Base-by-base conservation (phyloP, 2,888 invertebrate genomes). In the Deilephila elpenor region DNA sequence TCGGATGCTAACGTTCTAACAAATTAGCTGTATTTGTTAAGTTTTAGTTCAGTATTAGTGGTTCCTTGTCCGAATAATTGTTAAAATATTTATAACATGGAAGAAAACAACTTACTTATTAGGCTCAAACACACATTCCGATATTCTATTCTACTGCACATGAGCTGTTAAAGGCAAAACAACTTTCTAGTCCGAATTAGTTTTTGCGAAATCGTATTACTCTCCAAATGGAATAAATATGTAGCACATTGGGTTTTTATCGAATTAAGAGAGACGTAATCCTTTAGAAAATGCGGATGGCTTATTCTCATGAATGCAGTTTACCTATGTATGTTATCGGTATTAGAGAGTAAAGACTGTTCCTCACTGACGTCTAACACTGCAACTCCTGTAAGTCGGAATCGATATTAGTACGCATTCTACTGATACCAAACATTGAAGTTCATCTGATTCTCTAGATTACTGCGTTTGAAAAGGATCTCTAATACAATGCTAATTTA, bases 151-250 rank as follows among this genome's bases (percentile, higher is more conserved):
- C 75, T 78, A 80, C 79, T 78, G 79, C 77, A 82, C 79, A 77
- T 73, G 74, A 60, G 70, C 78, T 78, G 20, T 74, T 79, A 78
- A 86, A 79, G 87, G 86, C 73, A 82, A 78, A 76, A 82, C 84
- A 75, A 80, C 88, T 88, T 86, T 87, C 88, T 86, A 86, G 79
- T 73, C 75, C 76, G 67, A 67, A 67, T 29, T 76, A 74, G 77
- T 75, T 78, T 83, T 83, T 80, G 78, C 82, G 82, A 84, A 85
- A 84, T 51, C 80, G 77, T 75, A 82, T 80, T 77, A 79, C 64
- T 73, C 71, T 71, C 44, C 29, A 71, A 60, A 71, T 29, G 71
- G 71, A 14, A 71, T 19, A 25, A 32, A 71, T 59, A 56, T 71
- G 34, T 29, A 59, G 56, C 32, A 59, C 20, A 34, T 29, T 59